phyloP scores from a whole-genome alignment of 2,113 vertebrate genomes.

The Australoheros scitulus region DNA sequence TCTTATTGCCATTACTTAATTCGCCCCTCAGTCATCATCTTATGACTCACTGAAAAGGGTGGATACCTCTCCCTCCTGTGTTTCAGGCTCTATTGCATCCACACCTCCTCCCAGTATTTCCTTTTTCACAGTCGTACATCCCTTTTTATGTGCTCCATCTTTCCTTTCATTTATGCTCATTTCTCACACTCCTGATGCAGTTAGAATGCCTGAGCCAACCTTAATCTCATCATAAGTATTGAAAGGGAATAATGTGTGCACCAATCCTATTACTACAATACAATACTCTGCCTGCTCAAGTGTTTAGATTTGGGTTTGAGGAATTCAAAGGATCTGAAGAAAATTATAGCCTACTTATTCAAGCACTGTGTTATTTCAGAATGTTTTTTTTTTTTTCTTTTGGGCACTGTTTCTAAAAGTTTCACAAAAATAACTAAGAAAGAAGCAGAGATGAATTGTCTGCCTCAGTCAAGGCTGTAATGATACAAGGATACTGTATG shows the following conservation, averaged over 20 bases:
- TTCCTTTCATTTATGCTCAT: not conserved
- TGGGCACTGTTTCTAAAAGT: not conserved
- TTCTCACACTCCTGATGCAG: conserved; percentile 2
- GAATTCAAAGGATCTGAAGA: not conserved
- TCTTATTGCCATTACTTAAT: conserved; percentile 62
- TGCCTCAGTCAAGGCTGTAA: not conserved
- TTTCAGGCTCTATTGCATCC: conserved; percentile 30
- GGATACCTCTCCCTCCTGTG: conserved; percentile 30
- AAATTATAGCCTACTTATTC: conserved; percentile 7
- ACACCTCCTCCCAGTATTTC: not conserved
- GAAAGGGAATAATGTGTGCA: not conserved
- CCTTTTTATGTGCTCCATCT: not conserved
- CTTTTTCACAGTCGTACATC: conserved; percentile 1
- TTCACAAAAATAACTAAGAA: not conserved
- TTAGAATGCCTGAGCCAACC: not conserved
- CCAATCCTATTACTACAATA: not conserved
- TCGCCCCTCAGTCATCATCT: conserved; percentile 51
- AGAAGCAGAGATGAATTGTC: not conserved
- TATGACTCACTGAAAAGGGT: conserved; percentile 31
- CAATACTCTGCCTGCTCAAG: conserved; percentile 1
- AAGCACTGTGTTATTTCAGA: not conserved
- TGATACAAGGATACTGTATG: not conserved
- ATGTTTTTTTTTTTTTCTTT: not conserved
- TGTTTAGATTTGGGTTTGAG: not conserved
- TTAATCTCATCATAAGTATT: conserved; percentile 3